Evolutionary conservation across 2,797 vertebrate species (phyloP), one percentile per base, ranked within the genome.

Genomic region (Gymnoscopelus braueri): DNA sequence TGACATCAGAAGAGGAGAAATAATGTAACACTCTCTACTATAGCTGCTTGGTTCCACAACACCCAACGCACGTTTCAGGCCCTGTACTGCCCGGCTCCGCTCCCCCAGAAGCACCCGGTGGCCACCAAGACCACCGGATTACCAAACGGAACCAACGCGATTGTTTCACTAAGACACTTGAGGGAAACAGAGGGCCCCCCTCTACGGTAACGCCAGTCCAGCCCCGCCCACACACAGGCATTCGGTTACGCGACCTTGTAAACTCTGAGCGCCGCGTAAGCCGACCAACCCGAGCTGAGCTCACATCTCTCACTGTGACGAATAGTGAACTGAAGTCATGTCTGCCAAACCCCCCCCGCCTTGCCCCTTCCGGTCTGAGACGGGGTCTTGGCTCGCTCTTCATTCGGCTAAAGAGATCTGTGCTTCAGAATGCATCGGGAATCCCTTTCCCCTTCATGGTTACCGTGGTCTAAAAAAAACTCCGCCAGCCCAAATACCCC

Each of bases 331-430:
- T 23, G 23, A 24, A 24, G 12, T 4, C 61, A n/a, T 65, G 68
- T 66, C 29, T 49, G 29, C 24, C 19, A 19, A 19, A 65, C 66
- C 8, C 63, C 67, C 62, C 19, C 9, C 65, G 60, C 8, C 66
- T 54, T 69, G 75, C 72, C 56, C 56, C 52, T 47, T 47, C 53
- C 15, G 75, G 67, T 63, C 72, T 59, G 76, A 77, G 70, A 73
- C 48, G 60, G 67, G 74, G 55, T 54, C n/a, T 32, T 49, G 69
- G 51, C 49, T 75, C 71, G 67, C 64, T 60, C 58, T 39, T 78
- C 53, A 50, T 66, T 79, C 56, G 24, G 39, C 85, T 87, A 84
- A 88, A 88, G 88, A 86, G 87, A 87, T 84, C 80, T 87, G 87
- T 89, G 90, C 88, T 89, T 91, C 77, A 62, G 83, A 60, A 70